Evolutionary conservation across 1,140 invertebrate genomes (phyloP).

Genomic region (Neelides sp.): DNA sequence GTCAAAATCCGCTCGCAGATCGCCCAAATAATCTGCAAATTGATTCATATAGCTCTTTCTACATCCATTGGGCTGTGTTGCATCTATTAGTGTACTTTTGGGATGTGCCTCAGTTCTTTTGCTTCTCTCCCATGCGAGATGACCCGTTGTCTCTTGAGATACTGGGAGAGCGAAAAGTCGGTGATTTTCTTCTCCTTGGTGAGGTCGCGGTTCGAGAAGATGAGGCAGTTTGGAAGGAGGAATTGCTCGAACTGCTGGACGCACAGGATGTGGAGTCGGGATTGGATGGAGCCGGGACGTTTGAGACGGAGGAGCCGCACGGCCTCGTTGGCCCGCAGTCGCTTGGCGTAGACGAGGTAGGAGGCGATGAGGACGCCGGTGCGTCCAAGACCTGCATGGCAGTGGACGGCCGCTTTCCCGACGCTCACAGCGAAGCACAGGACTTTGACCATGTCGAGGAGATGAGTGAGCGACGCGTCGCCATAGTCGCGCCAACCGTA

Average conservation of each 20-base stretch:
- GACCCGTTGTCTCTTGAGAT: conserved; percentile 57
- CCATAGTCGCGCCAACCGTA: conserved; percentile 75
- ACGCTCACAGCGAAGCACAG: conserved; percentile 67
- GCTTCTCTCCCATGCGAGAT: conserved; percentile 68
- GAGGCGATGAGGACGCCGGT: conserved; percentile 77
- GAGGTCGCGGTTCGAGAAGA: conserved; percentile 48
- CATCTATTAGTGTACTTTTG: conserved; percentile 48
- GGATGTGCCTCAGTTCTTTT: conserved; percentile 58
- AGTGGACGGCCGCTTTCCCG: conserved; percentile 76
- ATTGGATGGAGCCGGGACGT: conserved; percentile 66
- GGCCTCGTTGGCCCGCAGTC: conserved; percentile 62
- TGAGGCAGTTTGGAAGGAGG: conserved; percentile 61
- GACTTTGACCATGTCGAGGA: conserved; percentile 79
- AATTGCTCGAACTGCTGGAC: conserved; percentile 71
- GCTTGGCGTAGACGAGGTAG: conserved; percentile 65
- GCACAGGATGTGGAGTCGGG: conserved; percentile 61
- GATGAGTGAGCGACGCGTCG: conserved; percentile 53
- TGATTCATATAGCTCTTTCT: conserved; percentile 12
- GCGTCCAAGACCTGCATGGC: conserved; percentile 71
- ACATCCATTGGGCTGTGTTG: neutral
- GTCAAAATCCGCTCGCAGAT: conserved; percentile 62
- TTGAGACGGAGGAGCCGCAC: conserved; percentile 68
- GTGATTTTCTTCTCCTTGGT: conserved; percentile 42
- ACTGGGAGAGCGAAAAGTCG: conserved; percentile 54
- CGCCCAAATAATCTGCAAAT: conserved; percentile 55